Evolutionary conservation across 2,888 invertebrate species (phyloP), one percentile per base, ranked within the genome.

Genomic region (Drosophila paranaensis): DNA sequence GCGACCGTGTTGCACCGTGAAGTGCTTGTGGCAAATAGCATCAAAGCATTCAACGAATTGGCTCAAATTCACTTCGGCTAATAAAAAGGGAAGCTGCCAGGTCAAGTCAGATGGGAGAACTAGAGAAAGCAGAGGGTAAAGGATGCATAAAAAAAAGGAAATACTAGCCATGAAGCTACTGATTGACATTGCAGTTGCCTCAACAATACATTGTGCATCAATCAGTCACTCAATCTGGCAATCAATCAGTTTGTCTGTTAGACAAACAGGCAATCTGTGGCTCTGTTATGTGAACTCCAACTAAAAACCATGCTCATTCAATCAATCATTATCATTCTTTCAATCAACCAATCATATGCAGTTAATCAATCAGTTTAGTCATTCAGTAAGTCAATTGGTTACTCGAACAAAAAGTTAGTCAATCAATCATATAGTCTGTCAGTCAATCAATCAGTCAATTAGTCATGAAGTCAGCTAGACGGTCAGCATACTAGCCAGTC

Each of bases 31-130:
- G 58, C 55, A 69, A 73, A 77, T 73, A 62, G 37, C 51, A 65
- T 69, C 65, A 69, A 65, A 65, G 62, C 58, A 46, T 62, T 58
- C 63, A 43, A 27, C 42, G 55, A 77, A 58, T 61, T 68, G 60
- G 30, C 60, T 64, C 27, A 51, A 76, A 72, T 76, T 68, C 64
- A 77, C 58, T 77, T 71, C 56, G 50, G 60, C 65, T 74, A 71
- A 74, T 70, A 74, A 65, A 54, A 64, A 53, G 14, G 27, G 27
- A 8, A 9, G 48, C 62, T 50, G 48, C 5, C 27, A 35, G 40
- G 40, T 13, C 25, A 53, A 58, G 54, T 58, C 45, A 37, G 56
- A 71, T 16, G 56, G 54, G 30, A 40, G 39, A 16, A 5, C 53
- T 20, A 11, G 33, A 33, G 13, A 33, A 11, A 35, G 6, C n/a